phyloP scores from a whole-genome alignment of 2,888 invertebrate species.

The Escarpia spicata region DNA sequence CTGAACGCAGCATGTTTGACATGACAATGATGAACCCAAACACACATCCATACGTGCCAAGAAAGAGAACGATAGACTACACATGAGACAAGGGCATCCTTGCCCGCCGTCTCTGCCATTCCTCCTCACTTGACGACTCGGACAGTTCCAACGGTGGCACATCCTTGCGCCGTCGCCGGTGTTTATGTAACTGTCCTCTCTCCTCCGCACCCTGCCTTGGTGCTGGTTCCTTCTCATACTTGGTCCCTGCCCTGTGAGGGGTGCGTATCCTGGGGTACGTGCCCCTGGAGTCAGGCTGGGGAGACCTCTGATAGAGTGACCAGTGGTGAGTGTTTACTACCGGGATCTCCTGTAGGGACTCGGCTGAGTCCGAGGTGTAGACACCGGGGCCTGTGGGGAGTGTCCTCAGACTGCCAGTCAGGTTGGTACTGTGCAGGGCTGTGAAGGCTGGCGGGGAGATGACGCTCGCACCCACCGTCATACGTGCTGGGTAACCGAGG shows the following conservation, averaged over 20 bases:
- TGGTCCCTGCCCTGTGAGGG: not conserved
- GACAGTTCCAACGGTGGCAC: not conserved
- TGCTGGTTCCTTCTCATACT: not conserved
- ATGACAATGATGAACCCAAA: not conserved
- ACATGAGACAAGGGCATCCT: not conserved
- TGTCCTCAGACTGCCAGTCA: not conserved
- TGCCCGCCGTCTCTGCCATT: not conserved
- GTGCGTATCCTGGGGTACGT: not conserved
- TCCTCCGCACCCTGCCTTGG: not conserved
- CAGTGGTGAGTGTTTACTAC: not conserved
- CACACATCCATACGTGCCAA: not conserved
- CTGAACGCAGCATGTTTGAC: not conserved
- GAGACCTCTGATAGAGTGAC: not conserved
- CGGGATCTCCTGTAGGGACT: not conserved
- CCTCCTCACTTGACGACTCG: not conserved
- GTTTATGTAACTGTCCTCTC: not conserved
- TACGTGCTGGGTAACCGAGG: not conserved
- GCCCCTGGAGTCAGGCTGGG: not conserved
- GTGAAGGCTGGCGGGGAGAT: not conserved
- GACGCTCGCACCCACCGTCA: not conserved
- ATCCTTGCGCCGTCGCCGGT: not conserved
- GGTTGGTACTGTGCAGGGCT: not conserved
- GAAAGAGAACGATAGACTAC: not conserved
- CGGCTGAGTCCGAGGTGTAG: not conserved
- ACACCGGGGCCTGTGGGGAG: not conserved